A percentile compares a stretch with the other conserved stretches of the same genome.
Conservation (phyloP, 2,888 invertebrate genomes). For the Griposia aprilina region DNA sequence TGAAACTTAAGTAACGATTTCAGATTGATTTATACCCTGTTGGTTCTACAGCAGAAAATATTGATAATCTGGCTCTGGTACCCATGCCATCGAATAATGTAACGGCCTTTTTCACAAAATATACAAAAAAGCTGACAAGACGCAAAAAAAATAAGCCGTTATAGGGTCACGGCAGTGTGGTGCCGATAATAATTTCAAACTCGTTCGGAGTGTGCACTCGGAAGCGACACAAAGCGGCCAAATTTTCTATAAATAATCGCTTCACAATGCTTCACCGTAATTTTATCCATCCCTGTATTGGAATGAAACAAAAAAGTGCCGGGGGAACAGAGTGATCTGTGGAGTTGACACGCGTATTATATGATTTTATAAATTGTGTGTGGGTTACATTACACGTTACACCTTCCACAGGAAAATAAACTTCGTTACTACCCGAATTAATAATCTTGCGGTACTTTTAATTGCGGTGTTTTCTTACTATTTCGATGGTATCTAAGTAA, state of each 20-base stretch:
- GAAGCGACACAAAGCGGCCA: conserved; percentile 87
- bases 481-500: not conserved
- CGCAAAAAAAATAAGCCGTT: conserved; percentile 75
- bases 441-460: not conserved
- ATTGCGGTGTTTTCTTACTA: not conserved
- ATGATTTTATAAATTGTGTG: conserved; percentile 24
- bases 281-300: conserved; percentile 89
- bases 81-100: conserved; percentile 33
- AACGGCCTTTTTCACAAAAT: conserved; percentile 75
- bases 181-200: conserved; percentile 80
- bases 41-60: not conserved
- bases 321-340: conserved; percentile 74
- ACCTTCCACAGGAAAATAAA: not conserved
- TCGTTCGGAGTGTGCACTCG: conserved; percentile 79
- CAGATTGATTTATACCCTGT: not conserved
- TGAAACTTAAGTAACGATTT: not conserved
- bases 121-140: conserved; percentile 65
- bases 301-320: conserved; percentile 86
- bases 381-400: too few relatives aligned
- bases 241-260: conserved; percentile 90
- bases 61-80: conserved; percentile 12
- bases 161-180: conserved; percentile 77
- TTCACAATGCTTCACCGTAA: conserved; percentile 87
- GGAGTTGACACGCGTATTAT: conserved; percentile 71
- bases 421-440: not conserved